These are phyloP conservation scores for Clupea harengus DNA, from an alignment of 2,113 vertebrate species.

Conservation along the genomic window DNA sequence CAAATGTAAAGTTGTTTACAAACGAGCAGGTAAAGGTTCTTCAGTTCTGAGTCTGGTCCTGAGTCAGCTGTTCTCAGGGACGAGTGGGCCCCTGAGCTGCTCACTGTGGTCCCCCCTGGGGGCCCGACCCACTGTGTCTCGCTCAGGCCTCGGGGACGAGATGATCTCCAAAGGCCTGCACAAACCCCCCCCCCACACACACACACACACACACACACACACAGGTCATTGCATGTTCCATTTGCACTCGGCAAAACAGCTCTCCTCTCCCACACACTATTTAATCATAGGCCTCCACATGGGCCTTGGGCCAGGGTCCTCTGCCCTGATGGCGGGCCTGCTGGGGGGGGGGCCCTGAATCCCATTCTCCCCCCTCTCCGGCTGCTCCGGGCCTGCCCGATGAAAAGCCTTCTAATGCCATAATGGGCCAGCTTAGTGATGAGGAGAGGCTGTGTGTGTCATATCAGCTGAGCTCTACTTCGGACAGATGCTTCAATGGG, in stretches of 20 bases:
- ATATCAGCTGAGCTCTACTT: background rate
- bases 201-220: too few relatives aligned
- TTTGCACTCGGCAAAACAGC: too few relatives aligned
- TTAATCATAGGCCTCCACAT: too few relatives aligned
- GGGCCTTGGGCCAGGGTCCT: too few relatives aligned
- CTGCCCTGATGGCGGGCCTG: too few relatives aligned
- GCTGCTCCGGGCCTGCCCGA: background rate
- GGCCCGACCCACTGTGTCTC: background rate
- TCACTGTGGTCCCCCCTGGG: background rate
- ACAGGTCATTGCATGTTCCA: too few relatives aligned
- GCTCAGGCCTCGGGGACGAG: too few relatives aligned
- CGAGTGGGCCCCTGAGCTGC: background rate
- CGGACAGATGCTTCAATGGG: background rate
- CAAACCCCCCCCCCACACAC: too few relatives aligned
- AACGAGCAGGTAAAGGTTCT: background rate
- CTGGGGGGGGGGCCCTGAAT: too few relatives aligned
- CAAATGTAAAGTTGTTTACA: background rate
- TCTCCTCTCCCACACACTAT: too few relatives aligned
- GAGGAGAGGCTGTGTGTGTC: slow-evolving; percentile 30
- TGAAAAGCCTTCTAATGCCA: slow-evolving; percentile 44
- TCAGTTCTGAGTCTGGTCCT: background rate
- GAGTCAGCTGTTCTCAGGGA: too few relatives aligned
- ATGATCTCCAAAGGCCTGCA: too few relatives aligned
- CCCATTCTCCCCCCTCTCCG: background rate
- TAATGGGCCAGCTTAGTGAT: slow-evolving; percentile 42